Base-by-base conservation (phyloP, 2,888 invertebrate species). In the Drosophila seclusa region DNA sequence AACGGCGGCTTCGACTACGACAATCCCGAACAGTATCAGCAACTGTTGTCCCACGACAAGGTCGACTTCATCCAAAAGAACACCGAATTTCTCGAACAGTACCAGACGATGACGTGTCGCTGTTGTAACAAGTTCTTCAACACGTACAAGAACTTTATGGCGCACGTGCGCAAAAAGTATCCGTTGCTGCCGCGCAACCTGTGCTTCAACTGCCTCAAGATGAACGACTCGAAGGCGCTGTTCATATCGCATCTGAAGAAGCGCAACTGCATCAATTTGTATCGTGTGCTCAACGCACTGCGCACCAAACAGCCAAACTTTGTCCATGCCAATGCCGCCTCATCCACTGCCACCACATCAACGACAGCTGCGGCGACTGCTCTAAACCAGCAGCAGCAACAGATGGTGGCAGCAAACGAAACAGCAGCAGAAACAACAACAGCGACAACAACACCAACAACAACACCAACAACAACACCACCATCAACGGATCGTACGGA, bases 141-240 rank as follows among this genome's bases (percentile, higher is more conserved):
- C 36, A 92, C 92, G 4, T 93, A 93, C 62, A 93, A 93, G 75
- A 92, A 92, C 59, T 93, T 93, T 61, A 93, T 93, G 93, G 93
- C 93, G 8, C 93, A 93, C 69, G 93, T 93, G 87, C 91, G 93
- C 31, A 93, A 93, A 68, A 93, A 92, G 79, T 93, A 93, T 81
- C 90, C 91, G 13, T 81, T 87, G 38, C 63, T 93, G 70, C 92
- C 93, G 38, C 90, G 93, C 59, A 93, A 93, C 67, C 78, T 93
- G 10, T 93, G 93, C 78, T 93, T 93, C 74, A 93, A 93, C 63
- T 93, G 93, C 74, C 83, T 93, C 36, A 93, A 92, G 70, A 91
- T 93, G 80, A 93, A 93, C 69, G 92, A 93, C 61, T 92, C 93
- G 4, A 93, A 93, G 76, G 92, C 93, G n/a, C 69, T 92, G 42